Evolutionary conservation across 2,797 vertebrate genomes (phyloP).

Genomic region (Mionectes olivaceus): DNA sequence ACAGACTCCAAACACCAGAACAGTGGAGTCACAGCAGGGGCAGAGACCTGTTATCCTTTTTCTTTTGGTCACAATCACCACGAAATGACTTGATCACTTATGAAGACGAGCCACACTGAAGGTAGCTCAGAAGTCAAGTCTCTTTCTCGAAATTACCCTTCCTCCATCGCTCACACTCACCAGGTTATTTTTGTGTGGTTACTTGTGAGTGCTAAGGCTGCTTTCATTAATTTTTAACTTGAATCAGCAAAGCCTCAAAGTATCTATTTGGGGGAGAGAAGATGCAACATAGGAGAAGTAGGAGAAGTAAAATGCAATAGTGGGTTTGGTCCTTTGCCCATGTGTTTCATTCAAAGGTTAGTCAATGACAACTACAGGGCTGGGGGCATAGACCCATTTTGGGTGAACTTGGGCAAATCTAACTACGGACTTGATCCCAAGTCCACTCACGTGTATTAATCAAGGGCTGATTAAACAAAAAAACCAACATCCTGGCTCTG

Average conservation of each 20-base stretch:
- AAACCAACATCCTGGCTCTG: not conserved
- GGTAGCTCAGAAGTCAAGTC: not conserved
- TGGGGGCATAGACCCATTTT: not conserved
- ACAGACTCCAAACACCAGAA: not conserved
- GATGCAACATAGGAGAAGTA: constrained; percentile 22
- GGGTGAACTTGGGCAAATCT: not conserved
- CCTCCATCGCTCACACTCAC: not conserved
- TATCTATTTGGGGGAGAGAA: constrained; percentile 31
- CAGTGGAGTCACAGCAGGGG: not conserved
- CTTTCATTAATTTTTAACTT: constrained; percentile 71
- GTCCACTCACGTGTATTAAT: not conserved
- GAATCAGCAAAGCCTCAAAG: constrained; percentile 57
- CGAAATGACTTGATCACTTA: not conserved
- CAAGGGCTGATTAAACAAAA: not conserved
- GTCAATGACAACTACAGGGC: constrained; percentile 1
- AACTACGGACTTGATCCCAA: not conserved
- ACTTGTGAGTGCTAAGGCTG: constrained; percentile 35
- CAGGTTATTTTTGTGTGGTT: constrained; percentile 54
- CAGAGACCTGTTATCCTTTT: not conserved
- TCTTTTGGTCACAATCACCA: not conserved
- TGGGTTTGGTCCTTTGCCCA: constrained; percentile 13
- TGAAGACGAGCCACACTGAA: not conserved
- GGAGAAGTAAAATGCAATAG: not conserved
- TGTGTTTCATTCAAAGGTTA: constrained; percentile 27
- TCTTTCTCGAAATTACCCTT: not conserved